Base-by-base conservation (phyloP, 2,797 vertebrate species). In the Propithecus deckenii region DNA sequence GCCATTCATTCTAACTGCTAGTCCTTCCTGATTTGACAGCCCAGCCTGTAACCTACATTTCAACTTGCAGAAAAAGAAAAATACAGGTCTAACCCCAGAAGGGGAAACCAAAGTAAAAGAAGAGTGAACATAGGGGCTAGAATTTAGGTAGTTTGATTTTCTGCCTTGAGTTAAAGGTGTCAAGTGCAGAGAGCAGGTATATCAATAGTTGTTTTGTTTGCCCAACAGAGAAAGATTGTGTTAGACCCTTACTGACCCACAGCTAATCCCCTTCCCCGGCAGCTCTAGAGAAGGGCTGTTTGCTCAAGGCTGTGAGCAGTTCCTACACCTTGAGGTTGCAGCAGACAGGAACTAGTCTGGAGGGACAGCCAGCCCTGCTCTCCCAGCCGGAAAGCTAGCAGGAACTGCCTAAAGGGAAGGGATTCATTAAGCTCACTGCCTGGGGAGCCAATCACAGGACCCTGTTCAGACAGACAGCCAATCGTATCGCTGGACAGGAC, bases 161-260 rank as follows among this genome's bases (percentile, higher is more conserved):
- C 79, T 93, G 79, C 32, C 17, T 87, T 59, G 48, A 79, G 87
- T 96, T 94, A 94, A 95, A 89, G 74, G 28, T 93, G 89, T 96
- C 89, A 91, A 88, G 46, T 46, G 89, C 61, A n/a, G 69, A 83
- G 35, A 92, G 83, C 79, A 90, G 52, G 76, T 83, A 7, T 91
- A 93, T 92, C 89, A 91, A 95, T 78, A 95, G 86, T 57, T 93
- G 69, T 88, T 88, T 93, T 96, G 91, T 93, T 97, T 97, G 84
- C 71, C 72, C 96, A 91, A 89, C 72, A 95, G 74, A 96, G 90
- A 92, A 72, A 95, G 94, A 93, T 55, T 81, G 94, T 81, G 52
- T 84, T 80, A 76, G 96, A 96, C 74, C 57, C 90, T 85, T 79
- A 38, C 95, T 94, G 96, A 95, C 95, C 92, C 15, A 0, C 55